Conservation (phyloP, 2,113 vertebrate genomes). For the Cyanoramphus novaezelandiae region DNA sequence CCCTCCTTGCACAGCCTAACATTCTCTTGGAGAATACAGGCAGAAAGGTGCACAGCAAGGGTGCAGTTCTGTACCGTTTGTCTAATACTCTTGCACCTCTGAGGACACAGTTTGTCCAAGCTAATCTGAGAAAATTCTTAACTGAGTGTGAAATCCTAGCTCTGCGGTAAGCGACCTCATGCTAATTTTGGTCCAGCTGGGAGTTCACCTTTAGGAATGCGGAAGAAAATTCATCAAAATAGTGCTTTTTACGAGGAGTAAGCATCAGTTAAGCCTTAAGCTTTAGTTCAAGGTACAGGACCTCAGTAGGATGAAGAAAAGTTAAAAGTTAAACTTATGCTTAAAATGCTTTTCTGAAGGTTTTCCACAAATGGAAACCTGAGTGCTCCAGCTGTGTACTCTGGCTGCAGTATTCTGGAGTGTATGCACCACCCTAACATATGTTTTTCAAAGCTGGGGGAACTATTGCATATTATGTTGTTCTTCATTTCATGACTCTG, state of each 20-base stretch:
- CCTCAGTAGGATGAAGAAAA: not conserved
- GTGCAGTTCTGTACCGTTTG: not conserved
- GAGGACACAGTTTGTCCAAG: not conserved
- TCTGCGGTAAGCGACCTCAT: not conserved
- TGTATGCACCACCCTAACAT: not conserved
- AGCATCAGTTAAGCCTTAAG: not conserved
- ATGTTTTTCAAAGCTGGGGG: not conserved
- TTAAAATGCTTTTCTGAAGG: not conserved
- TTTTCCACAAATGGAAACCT: not conserved
- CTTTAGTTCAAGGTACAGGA: not conserved
- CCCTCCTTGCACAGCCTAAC: fast-evolving
- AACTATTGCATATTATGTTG: not conserved
- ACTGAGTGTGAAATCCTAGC: not conserved
- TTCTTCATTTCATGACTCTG: slow-evolving; percentile 38
- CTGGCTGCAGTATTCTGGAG: not conserved
- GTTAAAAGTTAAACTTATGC: not conserved
- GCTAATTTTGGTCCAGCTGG: not conserved
- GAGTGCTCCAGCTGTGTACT: not conserved
- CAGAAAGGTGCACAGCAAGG: not conserved
- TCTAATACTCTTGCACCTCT: fast-evolving
- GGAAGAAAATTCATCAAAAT: not conserved
- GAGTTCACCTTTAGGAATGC: not conserved
- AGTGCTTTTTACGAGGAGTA: not conserved
- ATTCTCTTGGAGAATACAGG: not conserved
- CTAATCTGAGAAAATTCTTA: not conserved